Evolutionary conservation across 2,797 vertebrate genomes (phyloP).

Genomic region (Molossus molossus): DNA sequence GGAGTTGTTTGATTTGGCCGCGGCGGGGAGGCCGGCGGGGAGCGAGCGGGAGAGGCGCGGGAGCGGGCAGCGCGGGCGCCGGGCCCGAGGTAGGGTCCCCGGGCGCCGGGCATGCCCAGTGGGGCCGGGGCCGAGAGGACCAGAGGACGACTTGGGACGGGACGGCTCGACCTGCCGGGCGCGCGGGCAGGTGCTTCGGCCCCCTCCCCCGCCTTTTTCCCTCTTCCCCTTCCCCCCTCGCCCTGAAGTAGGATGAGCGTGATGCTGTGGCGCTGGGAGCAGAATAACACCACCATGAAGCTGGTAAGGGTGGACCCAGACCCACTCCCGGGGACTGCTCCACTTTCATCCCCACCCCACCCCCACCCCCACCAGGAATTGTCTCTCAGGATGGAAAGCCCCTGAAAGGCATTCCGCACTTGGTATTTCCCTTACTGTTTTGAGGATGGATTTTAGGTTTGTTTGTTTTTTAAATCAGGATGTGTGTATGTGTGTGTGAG

Average conservation of each 20-base stretch:
- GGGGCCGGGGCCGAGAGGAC: not conserved
- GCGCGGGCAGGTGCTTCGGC: constrained; percentile 90
- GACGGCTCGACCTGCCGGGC: not conserved
- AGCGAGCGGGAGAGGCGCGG: constrained; percentile 20
- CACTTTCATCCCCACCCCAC: not conserved
- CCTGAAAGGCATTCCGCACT: constrained; percentile 40
- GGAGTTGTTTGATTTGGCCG: constrained; percentile 82
- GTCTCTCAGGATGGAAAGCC: constrained; percentile 50
- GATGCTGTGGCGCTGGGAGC: constrained; percentile 96
- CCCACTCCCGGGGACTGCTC: not conserved
- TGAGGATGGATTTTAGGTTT: not conserved
- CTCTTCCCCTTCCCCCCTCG: not conserved
- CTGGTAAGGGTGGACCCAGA: constrained; percentile 92
- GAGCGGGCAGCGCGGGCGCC: constrained; percentile 9
- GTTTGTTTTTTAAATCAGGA: not conserved
- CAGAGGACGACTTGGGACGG: not conserved
- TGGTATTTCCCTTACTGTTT: constrained; percentile 74
- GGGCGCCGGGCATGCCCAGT: constrained; percentile 83
- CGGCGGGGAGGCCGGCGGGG: constrained; percentile 51
- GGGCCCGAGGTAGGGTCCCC: not conserved
- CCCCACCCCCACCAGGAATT: not conserved
- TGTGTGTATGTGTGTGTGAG: not conserved
- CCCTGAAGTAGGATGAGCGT: constrained; percentile 92
- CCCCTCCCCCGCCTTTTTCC: not conserved
- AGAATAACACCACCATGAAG: constrained; percentile 96